Base-by-base conservation (phyloP, 2,113 vertebrate genomes). In the Ammospiza nelsoni region DNA sequence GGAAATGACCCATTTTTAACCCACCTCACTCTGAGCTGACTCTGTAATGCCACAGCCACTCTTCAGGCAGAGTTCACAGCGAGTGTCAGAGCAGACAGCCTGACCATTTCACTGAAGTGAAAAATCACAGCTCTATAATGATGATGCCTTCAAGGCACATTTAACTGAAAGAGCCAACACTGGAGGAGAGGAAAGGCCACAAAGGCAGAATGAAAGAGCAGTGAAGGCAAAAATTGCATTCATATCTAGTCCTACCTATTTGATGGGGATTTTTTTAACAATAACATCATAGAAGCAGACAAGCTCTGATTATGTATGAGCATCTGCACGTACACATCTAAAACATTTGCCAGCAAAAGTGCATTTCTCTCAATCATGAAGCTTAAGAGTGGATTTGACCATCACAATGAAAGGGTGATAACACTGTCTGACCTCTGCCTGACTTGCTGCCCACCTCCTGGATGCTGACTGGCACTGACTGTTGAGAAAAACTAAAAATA, bases 371-470 rank as follows among this genome's bases (percentile, higher is more conserved):
- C 97, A 98, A 96, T 98, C 97, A 96, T 96, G 93, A 98, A 98
- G 98, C 98, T 99, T 98, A 99, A 96, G 94, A 91, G 97, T 94
- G 98, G 98, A 99, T 99, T 98, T 99, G 97, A 92, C 97, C 92
- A 96, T 98, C 94, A 99, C 98, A 99, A 98, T 98, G 98, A 98
- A 97, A 98, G 97, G 96, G 93, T 97, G 98, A 97, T 97, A 97
- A 85, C 72, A 63, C 95, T 95, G 98, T 98, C 98, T 99, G 98
- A 99, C 98, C 98, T 97, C 94, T 35, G 87, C 96, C 94, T 96
- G 98, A 99, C 98, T 98, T 95, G 61, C 9, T 94, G 95, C 76
- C 74, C 97, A 96, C 95, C 94, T 97, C 85, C 75, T 97, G 96
- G 88, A 97, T 98, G 97, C 97, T 97, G 97, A 98, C 97, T 96